Evolutionary conservation across 2,888 invertebrate genomes (phyloP).

Genomic region (Alloplasta piceator): DNA sequence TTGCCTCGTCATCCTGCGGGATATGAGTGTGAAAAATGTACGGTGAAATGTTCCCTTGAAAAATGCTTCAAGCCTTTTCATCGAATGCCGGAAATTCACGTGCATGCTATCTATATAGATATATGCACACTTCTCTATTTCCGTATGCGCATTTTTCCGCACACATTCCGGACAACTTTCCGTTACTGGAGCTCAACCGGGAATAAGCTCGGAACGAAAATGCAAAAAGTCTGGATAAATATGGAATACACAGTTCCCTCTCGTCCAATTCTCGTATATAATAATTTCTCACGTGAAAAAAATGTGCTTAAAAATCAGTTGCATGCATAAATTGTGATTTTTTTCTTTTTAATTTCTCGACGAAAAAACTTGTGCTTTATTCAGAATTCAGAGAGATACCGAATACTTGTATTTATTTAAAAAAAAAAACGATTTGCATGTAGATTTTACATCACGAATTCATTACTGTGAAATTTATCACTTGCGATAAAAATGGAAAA

Average conservation of each 20-base stretch:
- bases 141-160: neutral
- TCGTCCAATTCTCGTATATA: neutral
- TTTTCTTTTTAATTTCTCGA: no score
- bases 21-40: no score
- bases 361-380: no score
- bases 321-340: no score
- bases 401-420: no score
- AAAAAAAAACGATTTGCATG: no score
- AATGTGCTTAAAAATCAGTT: neutral
- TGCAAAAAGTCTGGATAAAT: no score
- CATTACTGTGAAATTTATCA: no score
- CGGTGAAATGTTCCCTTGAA: slow-evolving; percentile 1
- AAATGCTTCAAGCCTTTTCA: slow-evolving; percentile 21
- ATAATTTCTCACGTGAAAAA: neutral
- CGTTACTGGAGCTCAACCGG: neutral
- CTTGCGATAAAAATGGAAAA: no score
- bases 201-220: neutral
- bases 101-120: neutral
- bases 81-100: slow-evolving; percentile 1
- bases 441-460: no score
- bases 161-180: neutral
- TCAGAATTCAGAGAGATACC: no score
- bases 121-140: neutral
- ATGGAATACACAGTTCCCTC: neutral
- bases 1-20: no score